phyloP scores from a whole-genome alignment of 2,888 invertebrate species.

The Rhagium mordax region DNA sequence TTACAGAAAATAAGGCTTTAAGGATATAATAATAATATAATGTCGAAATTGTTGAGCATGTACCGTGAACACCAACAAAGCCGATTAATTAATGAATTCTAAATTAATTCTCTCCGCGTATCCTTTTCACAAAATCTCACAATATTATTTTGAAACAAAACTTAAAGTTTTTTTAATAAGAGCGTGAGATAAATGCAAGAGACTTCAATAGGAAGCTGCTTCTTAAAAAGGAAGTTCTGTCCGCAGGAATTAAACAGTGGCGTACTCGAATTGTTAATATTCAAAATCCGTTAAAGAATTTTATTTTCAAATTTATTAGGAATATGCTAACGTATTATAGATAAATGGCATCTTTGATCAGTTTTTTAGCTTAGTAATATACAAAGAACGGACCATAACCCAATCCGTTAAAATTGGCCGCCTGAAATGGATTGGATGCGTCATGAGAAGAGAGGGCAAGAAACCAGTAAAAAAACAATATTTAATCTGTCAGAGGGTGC shows the following conservation, averaged over 20 bases:
- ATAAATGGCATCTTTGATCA: too few relatives aligned
- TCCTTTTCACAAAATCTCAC: slow-evolving; percentile 9
- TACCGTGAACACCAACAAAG: not conserved
- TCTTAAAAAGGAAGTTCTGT: slow-evolving; percentile 15
- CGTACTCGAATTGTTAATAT: too few relatives aligned
- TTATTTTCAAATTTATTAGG: too few relatives aligned
- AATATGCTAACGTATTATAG: too few relatives aligned
- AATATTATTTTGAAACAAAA: not conserved
- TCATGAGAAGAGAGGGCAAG: too few relatives aligned
- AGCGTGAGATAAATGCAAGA: slow-evolving; percentile 15
- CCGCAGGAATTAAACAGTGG: not conserved
- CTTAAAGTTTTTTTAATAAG: slow-evolving; percentile 2
- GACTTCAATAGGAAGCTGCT: not conserved
- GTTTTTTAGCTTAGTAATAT: too few relatives aligned
- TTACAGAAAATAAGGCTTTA: not conserved
- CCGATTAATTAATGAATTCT: not conserved
- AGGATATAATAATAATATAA: not conserved
- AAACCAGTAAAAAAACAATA: too few relatives aligned
- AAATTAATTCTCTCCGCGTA: not conserved
- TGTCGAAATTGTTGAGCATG: not conserved
- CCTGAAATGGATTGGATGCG: too few relatives aligned
- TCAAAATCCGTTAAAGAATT: too few relatives aligned
- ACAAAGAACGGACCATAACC: too few relatives aligned
- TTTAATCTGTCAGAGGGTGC: too few relatives aligned
- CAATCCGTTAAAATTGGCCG: too few relatives aligned